phyloP scores from a whole-genome alignment of 2,113 vertebrate genomes.

The Ciconia maguari region DNA sequence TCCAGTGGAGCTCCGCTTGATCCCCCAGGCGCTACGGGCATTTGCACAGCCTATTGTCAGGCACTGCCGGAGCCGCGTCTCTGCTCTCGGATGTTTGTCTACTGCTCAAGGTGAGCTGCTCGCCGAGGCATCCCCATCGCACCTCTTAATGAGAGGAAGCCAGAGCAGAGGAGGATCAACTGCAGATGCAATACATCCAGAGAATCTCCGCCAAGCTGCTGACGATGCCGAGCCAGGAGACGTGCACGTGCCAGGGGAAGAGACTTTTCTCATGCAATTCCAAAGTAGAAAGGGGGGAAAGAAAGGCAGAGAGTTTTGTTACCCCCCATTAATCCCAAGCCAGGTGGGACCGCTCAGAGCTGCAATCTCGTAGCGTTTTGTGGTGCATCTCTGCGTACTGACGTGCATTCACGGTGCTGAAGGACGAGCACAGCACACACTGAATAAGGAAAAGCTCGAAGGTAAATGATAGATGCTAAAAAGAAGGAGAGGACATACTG shows the following conservation, averaged over 20 bases:
- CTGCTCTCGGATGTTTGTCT: not conserved
- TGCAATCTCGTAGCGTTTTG: accelerated
- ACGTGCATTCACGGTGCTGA: not conserved
- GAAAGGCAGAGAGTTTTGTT: not conserved
- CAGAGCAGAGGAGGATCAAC: not conserved
- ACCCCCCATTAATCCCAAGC: too few relatives aligned
- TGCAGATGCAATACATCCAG: not conserved
- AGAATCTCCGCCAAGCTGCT: not conserved
- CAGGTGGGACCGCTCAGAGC: not conserved
- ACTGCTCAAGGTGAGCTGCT: not conserved
- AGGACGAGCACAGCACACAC: not conserved
- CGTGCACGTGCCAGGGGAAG: not conserved
- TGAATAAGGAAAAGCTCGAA: not conserved
- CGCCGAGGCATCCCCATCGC: not conserved
- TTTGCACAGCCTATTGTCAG: not conserved
- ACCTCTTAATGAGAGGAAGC: not conserved
- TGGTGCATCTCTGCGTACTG: not conserved
- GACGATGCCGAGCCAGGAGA: not conserved
- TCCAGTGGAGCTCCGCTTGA: not conserved
- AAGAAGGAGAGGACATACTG: not conserved
- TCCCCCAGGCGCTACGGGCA: not conserved
- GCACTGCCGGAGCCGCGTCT: not conserved
- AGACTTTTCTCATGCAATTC: not conserved
- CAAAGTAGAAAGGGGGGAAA: not conserved
- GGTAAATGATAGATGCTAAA: not conserved